Conservation (phyloP, 2,113 vertebrate genomes). For the Lycocorax pyrrhopterus region DNA sequence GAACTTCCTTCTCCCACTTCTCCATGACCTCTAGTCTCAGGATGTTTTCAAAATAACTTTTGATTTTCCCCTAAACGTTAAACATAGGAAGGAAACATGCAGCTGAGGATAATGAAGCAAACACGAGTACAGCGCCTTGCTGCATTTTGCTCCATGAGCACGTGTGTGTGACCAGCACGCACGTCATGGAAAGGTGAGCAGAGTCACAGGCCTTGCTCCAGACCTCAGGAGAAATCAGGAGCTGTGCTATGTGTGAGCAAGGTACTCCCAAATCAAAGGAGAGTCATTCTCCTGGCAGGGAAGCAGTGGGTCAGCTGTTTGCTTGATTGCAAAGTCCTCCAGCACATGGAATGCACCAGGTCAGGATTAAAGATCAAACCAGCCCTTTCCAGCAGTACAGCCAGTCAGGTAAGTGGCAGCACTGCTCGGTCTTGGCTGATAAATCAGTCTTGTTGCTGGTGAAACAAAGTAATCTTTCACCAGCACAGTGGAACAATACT, state of each 20-base stretch:
- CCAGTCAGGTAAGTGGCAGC: neutral
- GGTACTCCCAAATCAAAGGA: neutral
- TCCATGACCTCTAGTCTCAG: constrained; percentile 46
- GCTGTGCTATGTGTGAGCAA: neutral
- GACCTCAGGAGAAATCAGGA: neutral
- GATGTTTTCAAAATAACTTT: constrained; percentile 63
- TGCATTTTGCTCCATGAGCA: neutral
- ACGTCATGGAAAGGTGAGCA: rapidly evolving
- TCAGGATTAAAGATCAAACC: neutral
- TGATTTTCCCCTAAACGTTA: constrained; percentile 64
- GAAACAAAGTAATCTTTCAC: neutral
- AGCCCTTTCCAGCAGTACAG: neutral
- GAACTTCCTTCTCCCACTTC: constrained; percentile 55
- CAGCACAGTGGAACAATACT: neutral
- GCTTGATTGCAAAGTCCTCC: neutral
- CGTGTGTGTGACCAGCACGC: rapidly evolving
- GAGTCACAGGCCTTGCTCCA: neutral
- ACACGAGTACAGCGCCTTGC: rapidly evolving
- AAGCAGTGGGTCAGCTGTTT: neutral
- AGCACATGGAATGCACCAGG: neutral
- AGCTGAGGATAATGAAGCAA: neutral
- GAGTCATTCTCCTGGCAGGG: neutral
- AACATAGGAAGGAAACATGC: neutral
- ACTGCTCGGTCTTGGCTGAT: neutral
- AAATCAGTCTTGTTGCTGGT: neutral